These are phyloP conservation scores for Molorchus minor DNA, from an alignment of 2,888 invertebrate genomes.

Conservation along the genomic window DNA sequence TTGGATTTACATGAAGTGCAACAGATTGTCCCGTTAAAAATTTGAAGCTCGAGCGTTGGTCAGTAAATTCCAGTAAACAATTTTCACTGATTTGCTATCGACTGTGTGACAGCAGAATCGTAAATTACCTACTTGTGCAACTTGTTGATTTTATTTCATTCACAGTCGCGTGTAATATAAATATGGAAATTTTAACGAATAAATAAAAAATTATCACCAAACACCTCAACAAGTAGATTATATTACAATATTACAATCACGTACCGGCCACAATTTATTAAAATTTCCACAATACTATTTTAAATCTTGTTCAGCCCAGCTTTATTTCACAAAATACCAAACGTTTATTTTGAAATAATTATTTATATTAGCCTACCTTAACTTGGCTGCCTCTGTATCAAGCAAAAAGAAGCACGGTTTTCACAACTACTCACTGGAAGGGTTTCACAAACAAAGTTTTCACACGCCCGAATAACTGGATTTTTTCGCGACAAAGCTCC, in stretches of 20 bases:
- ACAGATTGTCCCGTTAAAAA: too few relatives aligned
- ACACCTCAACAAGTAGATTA: background rate
- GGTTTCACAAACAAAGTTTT: background rate
- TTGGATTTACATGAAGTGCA: too few relatives aligned
- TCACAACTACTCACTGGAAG: background rate
- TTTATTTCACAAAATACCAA: too few relatives aligned
- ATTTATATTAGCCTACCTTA: background rate
- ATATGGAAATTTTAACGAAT: conserved; percentile 18
- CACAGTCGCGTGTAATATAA: conserved; percentile 11
- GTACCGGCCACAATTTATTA: too few relatives aligned
- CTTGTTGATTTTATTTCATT: conserved; percentile 22
- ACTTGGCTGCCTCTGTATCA: background rate
- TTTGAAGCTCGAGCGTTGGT: too few relatives aligned
- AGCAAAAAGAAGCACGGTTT: background rate
- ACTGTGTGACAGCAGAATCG: conserved; percentile 4
- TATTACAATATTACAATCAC: too few relatives aligned
- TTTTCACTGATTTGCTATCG: conserved; percentile 1
- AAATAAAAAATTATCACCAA: conserved; percentile 13
- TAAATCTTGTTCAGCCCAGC: too few relatives aligned
- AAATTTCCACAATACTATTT: too few relatives aligned
- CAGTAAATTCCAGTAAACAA: too few relatives aligned
- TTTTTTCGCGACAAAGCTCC: conserved; percentile 9
- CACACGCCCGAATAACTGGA: background rate
- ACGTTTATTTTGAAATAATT: too few relatives aligned
- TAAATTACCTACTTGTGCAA: conserved; percentile 17